Evolutionary conservation across 2,797 vertebrate genomes (phyloP).

Genomic region (Vultur gryphus): DNA sequence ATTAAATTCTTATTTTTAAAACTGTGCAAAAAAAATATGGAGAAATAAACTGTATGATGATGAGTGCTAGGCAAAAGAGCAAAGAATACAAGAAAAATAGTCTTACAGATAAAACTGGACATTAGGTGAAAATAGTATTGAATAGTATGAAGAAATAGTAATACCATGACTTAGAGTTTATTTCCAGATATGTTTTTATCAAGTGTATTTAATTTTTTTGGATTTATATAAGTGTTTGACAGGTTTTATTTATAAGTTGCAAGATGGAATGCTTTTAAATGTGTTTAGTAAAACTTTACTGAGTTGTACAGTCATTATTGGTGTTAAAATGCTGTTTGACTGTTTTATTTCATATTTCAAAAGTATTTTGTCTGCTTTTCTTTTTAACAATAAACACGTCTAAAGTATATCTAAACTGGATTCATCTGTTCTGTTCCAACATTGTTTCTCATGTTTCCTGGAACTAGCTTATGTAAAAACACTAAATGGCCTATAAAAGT

Average conservation of each 20-base stretch:
- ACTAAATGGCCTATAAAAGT: background rate
- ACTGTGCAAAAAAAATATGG: background rate
- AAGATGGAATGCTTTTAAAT: slow-evolving; percentile 22
- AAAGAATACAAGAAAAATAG: slow-evolving; percentile 28
- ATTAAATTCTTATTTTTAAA: slow-evolving; percentile 45
- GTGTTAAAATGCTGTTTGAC: slow-evolving; percentile 45
- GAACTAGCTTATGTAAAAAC: background rate
- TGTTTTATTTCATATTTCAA: slow-evolving; percentile 58
- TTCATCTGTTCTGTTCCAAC: slow-evolving; percentile 71
- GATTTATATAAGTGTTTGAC: slow-evolving; percentile 42
- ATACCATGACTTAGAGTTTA: background rate
- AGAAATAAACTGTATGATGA: slow-evolving; percentile 20
- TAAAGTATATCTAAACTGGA: slow-evolving; percentile 52
- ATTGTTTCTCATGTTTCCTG: slow-evolving; percentile 5
- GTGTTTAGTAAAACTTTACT: slow-evolving; percentile 43
- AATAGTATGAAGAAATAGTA: background rate
- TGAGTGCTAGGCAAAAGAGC: slow-evolving; percentile 16
- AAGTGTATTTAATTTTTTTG: slow-evolving; percentile 33
- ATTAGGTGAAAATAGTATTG: background rate
- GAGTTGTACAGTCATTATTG: slow-evolving; percentile 44
- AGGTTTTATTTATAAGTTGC: slow-evolving; percentile 38
- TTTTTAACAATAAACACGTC: slow-evolving; percentile 71
- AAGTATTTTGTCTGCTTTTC: slow-evolving; percentile 67
- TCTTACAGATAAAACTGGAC: background rate
- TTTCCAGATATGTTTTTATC: slow-evolving; percentile 32